Percentiles rank a stretch among this genome's conserved stretches.
phyloP scores from a whole-genome alignment of 2,797 vertebrate species.

The Sebastes jordani region DNA sequence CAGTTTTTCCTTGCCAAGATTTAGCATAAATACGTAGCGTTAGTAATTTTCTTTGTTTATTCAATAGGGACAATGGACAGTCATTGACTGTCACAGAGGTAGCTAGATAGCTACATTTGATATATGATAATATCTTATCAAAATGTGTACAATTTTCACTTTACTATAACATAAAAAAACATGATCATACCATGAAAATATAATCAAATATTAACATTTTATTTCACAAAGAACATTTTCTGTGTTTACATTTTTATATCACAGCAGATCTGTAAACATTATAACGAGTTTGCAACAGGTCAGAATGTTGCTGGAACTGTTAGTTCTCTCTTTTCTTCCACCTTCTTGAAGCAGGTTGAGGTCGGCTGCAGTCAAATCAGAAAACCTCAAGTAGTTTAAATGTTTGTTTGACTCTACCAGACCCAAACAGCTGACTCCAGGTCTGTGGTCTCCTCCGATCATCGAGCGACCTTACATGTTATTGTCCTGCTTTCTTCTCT shows the following conservation, averaged over 20 bases:
- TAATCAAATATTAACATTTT: background rate
- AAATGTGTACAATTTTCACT: background rate
- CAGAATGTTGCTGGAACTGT: background rate
- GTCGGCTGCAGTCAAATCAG: background rate
- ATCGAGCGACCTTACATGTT: background rate
- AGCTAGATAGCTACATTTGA: no score
- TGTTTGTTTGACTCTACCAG: background rate
- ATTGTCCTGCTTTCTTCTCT: slow-evolving; percentile 26
- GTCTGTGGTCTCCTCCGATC: slow-evolving; percentile 13
- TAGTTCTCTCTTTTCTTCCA: background rate
- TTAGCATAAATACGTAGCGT: no score
- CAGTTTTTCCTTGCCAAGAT: no score
- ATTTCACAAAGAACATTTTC: background rate
- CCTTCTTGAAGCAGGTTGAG: background rate
- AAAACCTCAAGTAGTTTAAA: background rate
- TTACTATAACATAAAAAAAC: no score
- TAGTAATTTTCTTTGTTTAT: no score
- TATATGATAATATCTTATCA: background rate
- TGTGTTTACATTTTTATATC: background rate
- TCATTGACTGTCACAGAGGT: no score
- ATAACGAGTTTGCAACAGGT: background rate
- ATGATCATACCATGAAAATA: background rate
- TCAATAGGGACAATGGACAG: no score
- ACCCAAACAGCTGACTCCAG: background rate
- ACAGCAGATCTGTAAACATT: background rate